Evolutionary conservation across 2,888 invertebrate genomes (phyloP).

Genomic region (Taenaris catops): DNA sequence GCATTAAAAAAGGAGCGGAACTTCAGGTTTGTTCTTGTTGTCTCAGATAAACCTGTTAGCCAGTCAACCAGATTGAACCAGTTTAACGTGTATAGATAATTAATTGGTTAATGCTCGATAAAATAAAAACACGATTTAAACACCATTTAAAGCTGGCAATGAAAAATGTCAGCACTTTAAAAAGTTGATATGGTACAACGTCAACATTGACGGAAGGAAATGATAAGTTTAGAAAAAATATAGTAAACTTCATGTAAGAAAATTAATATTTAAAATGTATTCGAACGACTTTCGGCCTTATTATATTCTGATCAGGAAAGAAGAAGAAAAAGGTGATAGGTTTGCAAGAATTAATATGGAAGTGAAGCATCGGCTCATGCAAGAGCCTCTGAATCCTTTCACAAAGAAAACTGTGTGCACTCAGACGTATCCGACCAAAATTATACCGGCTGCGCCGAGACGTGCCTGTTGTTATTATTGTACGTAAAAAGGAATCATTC

Average conservation of each 20-base stretch:
- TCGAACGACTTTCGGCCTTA: conserved; percentile 61
- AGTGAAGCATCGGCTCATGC: conserved; percentile 44
- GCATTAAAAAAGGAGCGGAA: no score
- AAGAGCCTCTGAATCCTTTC: conserved; percentile 52
- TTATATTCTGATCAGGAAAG: conserved; percentile 55
- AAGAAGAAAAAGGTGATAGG: conserved; percentile 67
- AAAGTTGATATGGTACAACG: conserved; percentile 10
- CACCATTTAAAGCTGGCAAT: no score
- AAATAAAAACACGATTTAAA: no score
- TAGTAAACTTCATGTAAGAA: conserved; percentile 22
- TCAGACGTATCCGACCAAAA: conserved; percentile 57
- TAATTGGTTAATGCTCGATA: no score
- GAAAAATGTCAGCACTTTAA: conserved; percentile 36
- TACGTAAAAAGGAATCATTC: conserved; percentile 31
- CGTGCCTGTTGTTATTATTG: conserved; percentile 57
- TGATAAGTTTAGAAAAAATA: neutral
- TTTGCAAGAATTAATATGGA: conserved; percentile 62
- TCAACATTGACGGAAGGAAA: conserved; percentile 1
- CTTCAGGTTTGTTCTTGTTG: no score
- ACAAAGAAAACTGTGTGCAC: conserved; percentile 49
- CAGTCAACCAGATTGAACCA: no score
- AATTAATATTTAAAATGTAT: conserved; percentile 39
- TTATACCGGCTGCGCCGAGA: conserved; percentile 59
- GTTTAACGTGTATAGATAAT: no score
- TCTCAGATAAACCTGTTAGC: no score